These are phyloP conservation scores for Proterorhinus semilunaris DNA, from an alignment of 2,113 vertebrate species.

Conservation along the genomic window DNA sequence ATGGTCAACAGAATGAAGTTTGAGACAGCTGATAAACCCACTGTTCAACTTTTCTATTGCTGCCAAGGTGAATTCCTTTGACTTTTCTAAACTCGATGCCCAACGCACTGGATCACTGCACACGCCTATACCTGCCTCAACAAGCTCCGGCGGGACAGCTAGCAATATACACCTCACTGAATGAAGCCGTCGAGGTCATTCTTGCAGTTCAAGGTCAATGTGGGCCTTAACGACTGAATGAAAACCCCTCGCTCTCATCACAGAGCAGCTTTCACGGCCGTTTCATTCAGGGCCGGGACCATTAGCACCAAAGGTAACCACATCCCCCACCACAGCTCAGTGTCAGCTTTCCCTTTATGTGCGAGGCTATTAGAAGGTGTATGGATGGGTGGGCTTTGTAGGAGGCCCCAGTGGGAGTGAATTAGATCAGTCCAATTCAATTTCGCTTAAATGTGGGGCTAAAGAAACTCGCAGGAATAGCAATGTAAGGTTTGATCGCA, in stretches of 20 bases:
- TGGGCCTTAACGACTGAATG: background rate
- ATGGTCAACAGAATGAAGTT: no score
- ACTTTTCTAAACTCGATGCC: constrained; percentile 17
- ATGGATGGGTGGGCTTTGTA: background rate
- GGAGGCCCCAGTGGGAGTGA: background rate
- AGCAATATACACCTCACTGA: background rate
- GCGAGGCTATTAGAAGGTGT: background rate
- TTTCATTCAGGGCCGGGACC: background rate
- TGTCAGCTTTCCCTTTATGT: background rate
- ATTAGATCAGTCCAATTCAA: background rate
- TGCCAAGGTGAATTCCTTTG: background rate
- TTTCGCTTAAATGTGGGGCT: background rate
- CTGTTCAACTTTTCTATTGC: background rate
- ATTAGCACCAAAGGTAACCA: background rate
- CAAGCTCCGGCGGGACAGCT: background rate
- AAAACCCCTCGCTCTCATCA: background rate
- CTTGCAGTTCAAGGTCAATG: background rate
- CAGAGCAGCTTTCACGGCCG: background rate
- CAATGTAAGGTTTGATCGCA: background rate
- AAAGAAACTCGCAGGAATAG: background rate
- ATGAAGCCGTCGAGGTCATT: background rate
- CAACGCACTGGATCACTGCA: background rate
- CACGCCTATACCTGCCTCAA: background rate
- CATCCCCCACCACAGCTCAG: background rate
- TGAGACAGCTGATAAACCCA: background rate